Evolutionary conservation across 2,797 vertebrate genomes (phyloP), one percentile per base, ranked within the genome.

Genomic region (Chelon auratus): DNA sequence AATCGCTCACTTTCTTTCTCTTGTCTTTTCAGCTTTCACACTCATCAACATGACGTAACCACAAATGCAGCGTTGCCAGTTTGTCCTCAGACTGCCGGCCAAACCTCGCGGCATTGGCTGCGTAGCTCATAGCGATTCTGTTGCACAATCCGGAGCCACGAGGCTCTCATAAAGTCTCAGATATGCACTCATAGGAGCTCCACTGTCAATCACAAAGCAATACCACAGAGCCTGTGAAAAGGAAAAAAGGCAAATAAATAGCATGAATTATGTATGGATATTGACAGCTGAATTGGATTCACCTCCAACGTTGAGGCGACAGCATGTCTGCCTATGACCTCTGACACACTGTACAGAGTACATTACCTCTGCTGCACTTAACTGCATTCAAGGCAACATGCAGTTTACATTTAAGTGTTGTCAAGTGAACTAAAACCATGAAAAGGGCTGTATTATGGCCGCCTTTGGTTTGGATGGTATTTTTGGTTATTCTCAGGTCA

Each of bases 21-120:
- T 73, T 88, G 87, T 89, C 90, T 82, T 61, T 80, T 81, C 68
- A 3, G 55, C 61, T 88, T 88, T 91, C 83, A 86, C 82, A 89
- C 75, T 77, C 60, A 0, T 66, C 58, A 51, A 20, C 26, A 5
- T 78, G 85, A 87, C 51, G 47, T 57, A 68, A 80, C 81, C 76
- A 24, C 81, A 83, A 66, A 52, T 42, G 17, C 66, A 22, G 24
- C 47, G 51, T 36, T 79, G 67, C 73, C 68, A 67, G 67, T 82
- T 57, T 68, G 48, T 57, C 62, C 83, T 64, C 76, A 53, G 55
- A 68, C 64, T 72, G 33, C 13, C 0, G 42, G 82, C 87, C 82
- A 82, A 84, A 71, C 84, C 83, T 81, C 61, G 45, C 47, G 56
- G 66, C 48, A 9, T 22, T 75, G 72, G 67, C 69, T n/a, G 62